Conservation (phyloP, 2,888 invertebrate species). For the Atethmia centrago region DNA sequence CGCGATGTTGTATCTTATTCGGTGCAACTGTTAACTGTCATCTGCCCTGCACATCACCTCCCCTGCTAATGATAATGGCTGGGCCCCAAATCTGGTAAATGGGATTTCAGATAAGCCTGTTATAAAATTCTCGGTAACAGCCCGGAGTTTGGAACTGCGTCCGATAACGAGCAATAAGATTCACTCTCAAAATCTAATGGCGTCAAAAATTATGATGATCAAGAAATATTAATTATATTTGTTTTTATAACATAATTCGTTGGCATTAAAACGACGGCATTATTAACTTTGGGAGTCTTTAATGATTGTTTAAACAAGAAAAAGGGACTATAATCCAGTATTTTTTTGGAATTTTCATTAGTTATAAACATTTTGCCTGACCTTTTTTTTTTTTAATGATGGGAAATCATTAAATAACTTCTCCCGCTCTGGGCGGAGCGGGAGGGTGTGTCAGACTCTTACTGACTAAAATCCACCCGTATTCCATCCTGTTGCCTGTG, state of each 20-base stretch:
- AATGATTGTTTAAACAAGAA: neutral
- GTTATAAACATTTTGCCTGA: neutral
- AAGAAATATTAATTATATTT: conserved; percentile 31
- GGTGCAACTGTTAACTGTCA: neutral
- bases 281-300: neutral
- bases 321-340: neutral
- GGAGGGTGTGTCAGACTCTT: no score
- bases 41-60: neutral
- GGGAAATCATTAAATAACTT: no score
- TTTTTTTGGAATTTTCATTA: neutral
- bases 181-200: conserved; percentile 12
- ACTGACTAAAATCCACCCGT: no score
- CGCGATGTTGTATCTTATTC: no score
- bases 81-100: neutral
- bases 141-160: neutral
- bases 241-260: conserved; percentile 14
- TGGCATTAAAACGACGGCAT: neutral
- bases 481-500: no score
- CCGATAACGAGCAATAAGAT: conserved; percentile 13
- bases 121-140: conserved; percentile 21
- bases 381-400: no score
- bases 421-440: no score
- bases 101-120: conserved; percentile 11
- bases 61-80: neutral
- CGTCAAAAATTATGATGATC: conserved; percentile 24